These are phyloP conservation scores for Oasisia sp. DNA, from an alignment of 2,888 invertebrate species.

Conservation along the genomic window DNA sequence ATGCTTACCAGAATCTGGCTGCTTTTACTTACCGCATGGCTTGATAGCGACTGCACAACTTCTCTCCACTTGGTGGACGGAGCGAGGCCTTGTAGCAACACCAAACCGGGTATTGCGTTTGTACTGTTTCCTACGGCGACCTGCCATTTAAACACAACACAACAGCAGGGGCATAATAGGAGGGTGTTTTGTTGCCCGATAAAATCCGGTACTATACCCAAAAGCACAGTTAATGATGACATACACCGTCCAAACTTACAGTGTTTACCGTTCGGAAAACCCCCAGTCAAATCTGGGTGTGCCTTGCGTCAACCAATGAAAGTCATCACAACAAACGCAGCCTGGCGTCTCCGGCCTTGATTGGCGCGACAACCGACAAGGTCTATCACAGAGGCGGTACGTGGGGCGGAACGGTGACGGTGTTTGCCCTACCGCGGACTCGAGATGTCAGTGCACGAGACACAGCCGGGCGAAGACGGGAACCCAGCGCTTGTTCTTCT, in stretches of 20 bases:
- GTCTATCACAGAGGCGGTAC: neutral
- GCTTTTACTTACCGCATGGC: neutral
- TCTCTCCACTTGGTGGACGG: neutral
- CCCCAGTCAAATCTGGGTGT: too few relatives aligned
- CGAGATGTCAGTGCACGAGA: neutral
- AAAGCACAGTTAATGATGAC: too few relatives aligned
- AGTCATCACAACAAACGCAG: neutral
- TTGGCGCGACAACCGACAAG: neutral
- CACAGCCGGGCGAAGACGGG: neutral
- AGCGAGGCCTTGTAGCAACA: too few relatives aligned
- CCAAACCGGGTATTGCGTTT: too few relatives aligned
- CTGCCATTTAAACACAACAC: neutral
- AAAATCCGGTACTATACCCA: too few relatives aligned
- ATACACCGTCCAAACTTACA: too few relatives aligned
- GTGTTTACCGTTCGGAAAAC: too few relatives aligned
- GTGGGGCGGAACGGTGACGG: neutral
- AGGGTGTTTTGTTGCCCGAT: too few relatives aligned
- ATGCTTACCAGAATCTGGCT: too few relatives aligned
- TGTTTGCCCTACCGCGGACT: neutral
- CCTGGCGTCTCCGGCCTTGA: neutral
- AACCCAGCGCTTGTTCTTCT: too few relatives aligned
- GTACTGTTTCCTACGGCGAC: too few relatives aligned
- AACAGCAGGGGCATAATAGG: too few relatives aligned
- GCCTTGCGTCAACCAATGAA: neutral
- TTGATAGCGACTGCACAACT: neutral